Evolutionary conservation across 1,140 invertebrate species (phyloP), one percentile per base, ranked within the genome.

Genomic region (Metopolophium dirhodum): DNA sequence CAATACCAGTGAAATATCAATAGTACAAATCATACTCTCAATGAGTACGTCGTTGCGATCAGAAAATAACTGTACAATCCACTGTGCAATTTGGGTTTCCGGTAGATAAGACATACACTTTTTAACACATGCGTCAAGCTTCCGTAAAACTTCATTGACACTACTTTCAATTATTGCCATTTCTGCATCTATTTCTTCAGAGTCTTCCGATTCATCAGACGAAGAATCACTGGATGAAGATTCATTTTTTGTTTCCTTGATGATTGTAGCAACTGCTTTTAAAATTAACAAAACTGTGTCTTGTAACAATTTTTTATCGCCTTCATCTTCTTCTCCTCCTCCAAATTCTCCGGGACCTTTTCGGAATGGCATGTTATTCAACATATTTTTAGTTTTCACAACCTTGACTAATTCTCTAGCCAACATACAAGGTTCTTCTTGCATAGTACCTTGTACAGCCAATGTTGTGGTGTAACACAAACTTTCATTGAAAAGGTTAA

Each of bases 1-100:
- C 41, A 98, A 96, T 89, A 97, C 98, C 83, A 97, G 97, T 9
- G 97, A 97, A 49, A 98, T 98, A 95, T 98, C 98, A 54, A 98
- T 95, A 82, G 97, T 98, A 95, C 98, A 98, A 2, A 98, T 97
- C 97, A 99, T 98, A n/a, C 97, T 97, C 95, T 98, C 98, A 47
- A 98, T 97, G 91, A 99, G 95, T 94, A 98, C 98, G 95, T 99
- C 98, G 95, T 99, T 98, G 95, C 98, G 98, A 95, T 98, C 98
- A 94, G 97, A 97, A 95, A 99, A 98, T 83, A 99, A 95, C 95
- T 98, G 97, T 85, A 98, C 97, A 91, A 98, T 96, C 96, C 98
- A 98, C 95, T 98, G 98, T 20, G 97, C 97, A 91, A 98, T 96
- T 47, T 97, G 97, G 94, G 97, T 97, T 95, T 98, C 97, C 9